These are phyloP conservation scores for Drosophila persimilis DNA, from an alignment of 1,140 invertebrate genomes.

Conservation along the genomic window DNA sequence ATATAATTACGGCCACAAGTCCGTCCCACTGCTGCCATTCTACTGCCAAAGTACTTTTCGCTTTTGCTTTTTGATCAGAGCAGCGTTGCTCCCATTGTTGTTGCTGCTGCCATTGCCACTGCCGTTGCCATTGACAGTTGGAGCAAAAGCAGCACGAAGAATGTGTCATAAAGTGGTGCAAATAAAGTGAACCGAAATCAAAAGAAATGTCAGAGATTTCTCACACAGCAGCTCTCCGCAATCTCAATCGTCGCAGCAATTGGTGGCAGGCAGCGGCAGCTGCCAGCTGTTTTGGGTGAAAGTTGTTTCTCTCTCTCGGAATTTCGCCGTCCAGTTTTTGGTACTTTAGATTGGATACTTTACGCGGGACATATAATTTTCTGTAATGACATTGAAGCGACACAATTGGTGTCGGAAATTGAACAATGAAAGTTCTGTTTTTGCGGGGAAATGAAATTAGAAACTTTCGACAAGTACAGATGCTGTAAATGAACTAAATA, in stretches of 20 bases:
- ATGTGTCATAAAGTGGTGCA: constrained; percentile 60
- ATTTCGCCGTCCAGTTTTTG: constrained; percentile 6
- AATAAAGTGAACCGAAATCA: constrained; percentile 49
- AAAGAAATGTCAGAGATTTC: constrained; percentile 57
- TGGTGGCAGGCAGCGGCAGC: constrained; percentile 23
- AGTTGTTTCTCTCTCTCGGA: constrained; percentile 24
- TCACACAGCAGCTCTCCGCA: constrained; percentile 37
- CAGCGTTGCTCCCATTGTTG: constrained; percentile 27
- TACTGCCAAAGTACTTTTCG: constrained; percentile 32
- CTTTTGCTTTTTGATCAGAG: constrained; percentile 42
- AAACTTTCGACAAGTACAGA: neutral
- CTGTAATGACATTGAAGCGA: constrained; percentile 45
- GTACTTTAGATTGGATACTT: constrained; percentile 29
- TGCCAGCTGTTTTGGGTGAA: constrained; percentile 44
- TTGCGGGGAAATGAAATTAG: neutral
- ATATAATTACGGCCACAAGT: constrained; percentile 45
- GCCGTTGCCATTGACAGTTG: constrained; percentile 29
- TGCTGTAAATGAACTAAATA: neutral
- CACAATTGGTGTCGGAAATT: constrained; percentile 21
- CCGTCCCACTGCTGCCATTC: constrained; percentile 13
- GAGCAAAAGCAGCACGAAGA: constrained; percentile 26
- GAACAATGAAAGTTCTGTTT: constrained; percentile 44
- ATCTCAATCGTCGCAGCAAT: constrained; percentile 1
- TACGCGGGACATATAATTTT: constrained; percentile 32
- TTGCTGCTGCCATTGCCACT: neutral